phyloP scores from a whole-genome alignment of 2,888 invertebrate species.

The Lithodes maja region DNA sequence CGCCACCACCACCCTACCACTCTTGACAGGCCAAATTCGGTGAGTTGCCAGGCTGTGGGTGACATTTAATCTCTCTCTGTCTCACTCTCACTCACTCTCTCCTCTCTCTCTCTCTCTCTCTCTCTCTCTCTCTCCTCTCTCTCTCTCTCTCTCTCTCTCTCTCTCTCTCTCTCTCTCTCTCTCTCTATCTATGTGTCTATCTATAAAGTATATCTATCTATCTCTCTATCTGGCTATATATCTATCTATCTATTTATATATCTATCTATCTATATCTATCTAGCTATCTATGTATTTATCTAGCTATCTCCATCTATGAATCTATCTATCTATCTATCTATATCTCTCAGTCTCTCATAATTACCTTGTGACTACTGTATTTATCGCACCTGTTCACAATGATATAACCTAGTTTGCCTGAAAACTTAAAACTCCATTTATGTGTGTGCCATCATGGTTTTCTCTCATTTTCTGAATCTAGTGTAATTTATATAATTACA shows the following conservation, averaged over 20 bases:
- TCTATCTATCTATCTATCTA: not conserved
- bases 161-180: not conserved
- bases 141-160: not conserved
- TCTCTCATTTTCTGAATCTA: too few relatives aligned
- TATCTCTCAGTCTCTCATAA: too few relatives aligned
- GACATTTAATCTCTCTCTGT: not conserved
- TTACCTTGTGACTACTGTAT: too few relatives aligned
- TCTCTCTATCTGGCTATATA: not conserved
- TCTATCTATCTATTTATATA: not conserved
- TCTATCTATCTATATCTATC: conserved; percentile 26
- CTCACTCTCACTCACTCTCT: conserved; percentile 5
- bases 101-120: not conserved
- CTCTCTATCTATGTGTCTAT: not conserved
- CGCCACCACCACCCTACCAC: too few relatives aligned
- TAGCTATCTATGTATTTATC: not conserved
- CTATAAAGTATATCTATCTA: not conserved
- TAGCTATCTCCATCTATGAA: not conserved
- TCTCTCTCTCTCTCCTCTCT: not conserved
- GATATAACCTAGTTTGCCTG: too few relatives aligned
- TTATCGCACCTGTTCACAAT: too few relatives aligned
- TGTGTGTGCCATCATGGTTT: too few relatives aligned
- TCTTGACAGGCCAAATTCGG: too few relatives aligned
- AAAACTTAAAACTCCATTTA: too few relatives aligned
- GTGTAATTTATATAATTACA: too few relatives aligned
- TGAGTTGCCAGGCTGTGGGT: too few relatives aligned